phyloP scores from a whole-genome alignment of 2,113 vertebrate genomes.

The Oreochromis niloticus region DNA sequence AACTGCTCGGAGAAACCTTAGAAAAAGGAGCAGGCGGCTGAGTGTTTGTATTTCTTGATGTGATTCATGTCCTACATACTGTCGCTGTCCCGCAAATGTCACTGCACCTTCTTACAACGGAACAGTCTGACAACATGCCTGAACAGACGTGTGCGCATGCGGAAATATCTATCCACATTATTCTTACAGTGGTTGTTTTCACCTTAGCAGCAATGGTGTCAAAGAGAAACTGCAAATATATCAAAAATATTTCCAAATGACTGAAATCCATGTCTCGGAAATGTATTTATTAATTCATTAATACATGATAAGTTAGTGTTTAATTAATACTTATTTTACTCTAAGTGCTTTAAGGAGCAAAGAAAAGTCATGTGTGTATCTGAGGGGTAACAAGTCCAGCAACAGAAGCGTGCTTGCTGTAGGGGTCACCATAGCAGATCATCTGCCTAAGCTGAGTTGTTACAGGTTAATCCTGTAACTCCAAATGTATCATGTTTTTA shows the following conservation, averaged over 20 bases:
- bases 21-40: neutral
- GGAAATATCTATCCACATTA: neutral
- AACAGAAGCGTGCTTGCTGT: neutral
- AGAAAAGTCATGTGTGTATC: neutral
- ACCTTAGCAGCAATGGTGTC: neutral
- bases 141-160: neutral
- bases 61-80: neutral
- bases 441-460: neutral
- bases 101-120: neutral
- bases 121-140: neutral
- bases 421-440: neutral
- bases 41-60: neutral
- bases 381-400: neutral
- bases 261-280: neutral
- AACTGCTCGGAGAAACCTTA: neutral
- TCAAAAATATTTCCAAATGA: neutral
- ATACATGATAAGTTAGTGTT: neutral
- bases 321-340: neutral
- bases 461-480: neutral
- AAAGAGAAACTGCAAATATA: neutral
- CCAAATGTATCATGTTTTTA: neutral
- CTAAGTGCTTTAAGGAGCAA: neutral
- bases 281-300: neutral
- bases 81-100: neutral
- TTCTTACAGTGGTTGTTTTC: no score